Conservation (phyloP, 2,888 invertebrate species). For the Deroplatys truncata region DNA sequence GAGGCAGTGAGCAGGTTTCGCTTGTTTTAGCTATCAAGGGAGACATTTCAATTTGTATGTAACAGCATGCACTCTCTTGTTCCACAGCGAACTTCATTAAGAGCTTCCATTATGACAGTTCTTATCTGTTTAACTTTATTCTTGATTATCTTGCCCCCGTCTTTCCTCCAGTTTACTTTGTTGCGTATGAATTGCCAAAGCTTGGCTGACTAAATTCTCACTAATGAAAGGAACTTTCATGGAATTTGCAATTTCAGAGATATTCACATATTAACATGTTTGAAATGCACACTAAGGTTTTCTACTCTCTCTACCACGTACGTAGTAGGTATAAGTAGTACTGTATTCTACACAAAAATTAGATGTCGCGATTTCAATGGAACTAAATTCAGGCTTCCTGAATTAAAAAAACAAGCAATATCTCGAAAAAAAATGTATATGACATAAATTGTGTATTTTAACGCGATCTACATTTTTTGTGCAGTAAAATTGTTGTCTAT, state of each 20-base stretch:
- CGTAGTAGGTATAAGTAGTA: too few species aligned
- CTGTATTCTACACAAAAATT: too few species aligned
- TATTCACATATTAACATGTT: too few species aligned
- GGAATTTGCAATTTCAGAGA: neutral
- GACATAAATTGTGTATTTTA: too few species aligned
- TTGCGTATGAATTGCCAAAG: neutral
- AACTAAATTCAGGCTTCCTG: too few species aligned
- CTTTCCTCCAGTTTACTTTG: neutral
- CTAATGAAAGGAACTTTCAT: neutral
- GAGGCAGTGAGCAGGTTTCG: neutral
- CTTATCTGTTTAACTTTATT: neutral
- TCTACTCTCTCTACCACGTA: too few species aligned
- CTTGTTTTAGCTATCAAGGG: neutral
- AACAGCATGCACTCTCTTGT: neutral
- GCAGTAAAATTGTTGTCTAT: too few species aligned
- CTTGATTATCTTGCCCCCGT: neutral
- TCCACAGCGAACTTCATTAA: neutral
- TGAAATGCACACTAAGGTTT: too few species aligned
- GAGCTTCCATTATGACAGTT: neutral
- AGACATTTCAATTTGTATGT: neutral
- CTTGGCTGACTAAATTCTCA: neutral
- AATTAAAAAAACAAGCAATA: too few species aligned
- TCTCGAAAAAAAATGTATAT: too few species aligned
- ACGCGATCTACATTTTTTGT: too few species aligned
- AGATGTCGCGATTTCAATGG: too few species aligned